Evolutionary conservation across 2,888 invertebrate species (phyloP), one percentile per base, ranked within the genome.

Genomic region (Leptinotarsa rubiginosa): DNA sequence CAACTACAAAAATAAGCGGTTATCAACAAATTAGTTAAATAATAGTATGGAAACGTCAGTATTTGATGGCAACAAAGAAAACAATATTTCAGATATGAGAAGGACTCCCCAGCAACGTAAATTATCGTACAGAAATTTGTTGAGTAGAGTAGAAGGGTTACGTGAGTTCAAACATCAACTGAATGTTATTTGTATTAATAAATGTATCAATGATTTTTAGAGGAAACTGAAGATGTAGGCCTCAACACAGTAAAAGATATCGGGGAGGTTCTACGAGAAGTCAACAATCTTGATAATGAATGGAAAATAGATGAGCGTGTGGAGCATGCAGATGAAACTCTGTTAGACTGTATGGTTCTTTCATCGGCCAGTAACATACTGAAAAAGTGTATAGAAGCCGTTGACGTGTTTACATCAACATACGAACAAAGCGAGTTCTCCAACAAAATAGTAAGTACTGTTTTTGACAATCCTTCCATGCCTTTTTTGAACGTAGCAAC

Each of bases 341-440:
- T 86, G 68, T 78, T 87, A 65, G 86, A 87, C 80, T 84, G 83
- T 41, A 79, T 80, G 72, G 84, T 86, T 12, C 71, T 87, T 25
- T 84, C 86, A n/a, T 83, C 85, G 65, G 82, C 85, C 54, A 86
- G 87, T 78, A 78, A 78, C 56, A 73, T 86, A 47, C 77, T 86
- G 62, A 83, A 85, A 66, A 86, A 85, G 77, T 86, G 86, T 74
- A 79, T 86, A 18, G 81, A 85, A 77, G 81, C 85, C 56, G 81
- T 87, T 13, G 85, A 87, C 79, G 81, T 85, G 47, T 89, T 89
- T 75, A 85, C 87, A 20, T 88, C 89, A 73, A 85, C 86, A 0
- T 91, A 91, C 75, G 89, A 91, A 75, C 86, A 86, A 16, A 86
- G 86, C 50, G 89, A 89, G 71, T 88, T 91, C 66, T 89, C 89